Base-by-base conservation (phyloP, 2,113 vertebrate genomes). In the Tinamus guttatus region DNA sequence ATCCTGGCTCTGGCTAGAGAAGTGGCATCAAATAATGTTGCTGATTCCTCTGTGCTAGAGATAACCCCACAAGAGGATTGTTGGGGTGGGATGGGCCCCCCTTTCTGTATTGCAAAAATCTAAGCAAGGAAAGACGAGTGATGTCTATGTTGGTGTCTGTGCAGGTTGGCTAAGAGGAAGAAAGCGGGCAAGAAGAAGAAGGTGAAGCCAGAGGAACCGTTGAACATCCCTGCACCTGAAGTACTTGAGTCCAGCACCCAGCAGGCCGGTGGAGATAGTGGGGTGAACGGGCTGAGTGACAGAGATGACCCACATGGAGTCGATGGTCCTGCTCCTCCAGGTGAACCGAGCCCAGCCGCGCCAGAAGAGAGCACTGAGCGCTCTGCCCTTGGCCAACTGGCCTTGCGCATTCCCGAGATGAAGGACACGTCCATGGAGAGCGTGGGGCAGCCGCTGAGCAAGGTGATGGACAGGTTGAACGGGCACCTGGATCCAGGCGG, bases 401-500 rank as follows among this genome's bases (percentile, higher is more conserved):
- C 95, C 14, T 94, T 99, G 13, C 97, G 97, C 27, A 98, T 99
- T 77, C 99, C 99, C 0, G 97, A 98, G 91, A 99, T 99, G 99
- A 98, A 98, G 15, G 99, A 99, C 98, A 99, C 98, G 2, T 99
- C 99, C 84, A 99, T 99, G 99, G 98, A 99, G 87, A 97, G 95
- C 1, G 60, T 99, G 85, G 99, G 99, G 52, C 98, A 98, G 93
- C 98, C 99, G 0, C 98, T 99, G 41, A 97, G 98, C 41, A 99
- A 99, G 30, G 99, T 99, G 86, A 98, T 99, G 73, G 98, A 99
- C 92, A 98, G 97, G 40, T 98, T 99, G 12, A 98, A 99, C 0
- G 98, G 99, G 43, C 97, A 98, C 90, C 95, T 99, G 94, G 98
- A 98, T 78, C 94, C 97, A 0, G 87, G 97, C 8, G 82, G 84